Evolutionary conservation across 2,888 invertebrate genomes (phyloP).

Genomic region (Slavum lentiscoides): DNA sequence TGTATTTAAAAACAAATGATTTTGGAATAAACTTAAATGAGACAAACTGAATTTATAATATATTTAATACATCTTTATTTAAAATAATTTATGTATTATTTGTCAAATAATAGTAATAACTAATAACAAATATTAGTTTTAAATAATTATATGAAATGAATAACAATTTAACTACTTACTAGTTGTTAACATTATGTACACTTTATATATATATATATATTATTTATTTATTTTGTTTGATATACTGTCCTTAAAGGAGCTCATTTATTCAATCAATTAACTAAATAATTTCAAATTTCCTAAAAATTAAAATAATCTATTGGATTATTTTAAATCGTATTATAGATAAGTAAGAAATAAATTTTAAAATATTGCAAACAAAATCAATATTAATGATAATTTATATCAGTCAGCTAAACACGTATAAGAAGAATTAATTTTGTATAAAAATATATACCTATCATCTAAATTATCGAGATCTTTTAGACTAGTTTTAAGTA

Average conservation of each 20-base stretch:
- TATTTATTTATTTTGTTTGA: background rate
- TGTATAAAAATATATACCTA: background rate
- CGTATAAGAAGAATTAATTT: slow-evolving; percentile 9
- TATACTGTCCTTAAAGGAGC: background rate
- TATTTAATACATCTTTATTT: too few relatives aligned
- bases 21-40: too few relatives aligned
- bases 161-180: background rate
- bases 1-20: too few relatives aligned
- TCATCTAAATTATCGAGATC: slow-evolving; percentile 26
- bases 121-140: background rate
- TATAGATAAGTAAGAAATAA: background rate
- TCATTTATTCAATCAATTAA: background rate
- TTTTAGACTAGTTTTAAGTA: background rate
- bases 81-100: background rate
- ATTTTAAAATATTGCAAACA: background rate
- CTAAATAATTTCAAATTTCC: background rate
- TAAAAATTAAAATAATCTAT: background rate
- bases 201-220: background rate
- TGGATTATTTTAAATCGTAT: background rate
- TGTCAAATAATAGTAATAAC: background rate
- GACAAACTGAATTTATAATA: too few relatives aligned
- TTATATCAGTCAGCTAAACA: background rate
- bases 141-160: background rate
- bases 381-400: background rate
- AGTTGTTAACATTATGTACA: background rate